Percentiles rank a stretch among this genome's conserved stretches.
phyloP scores from a whole-genome alignment of 1,140 invertebrate genomes.

The Aphaenogaster rudis region DNA sequence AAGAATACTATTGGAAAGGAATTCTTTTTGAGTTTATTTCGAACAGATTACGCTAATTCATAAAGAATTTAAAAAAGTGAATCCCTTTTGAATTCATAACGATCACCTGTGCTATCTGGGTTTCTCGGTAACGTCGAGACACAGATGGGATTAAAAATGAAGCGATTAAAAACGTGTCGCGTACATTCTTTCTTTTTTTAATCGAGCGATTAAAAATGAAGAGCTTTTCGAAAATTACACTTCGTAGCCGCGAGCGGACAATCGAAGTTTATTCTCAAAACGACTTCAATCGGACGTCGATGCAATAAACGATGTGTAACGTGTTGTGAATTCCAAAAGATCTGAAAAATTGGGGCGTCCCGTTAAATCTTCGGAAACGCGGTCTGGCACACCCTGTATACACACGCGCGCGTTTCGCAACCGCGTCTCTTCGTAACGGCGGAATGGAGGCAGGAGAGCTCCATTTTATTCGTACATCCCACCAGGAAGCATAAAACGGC shows the following conservation, averaged over 20 bases:
- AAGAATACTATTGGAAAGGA: too few relatives aligned
- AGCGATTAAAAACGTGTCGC: too few relatives aligned
- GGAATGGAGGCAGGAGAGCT: neutral
- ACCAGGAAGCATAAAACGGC: constrained; percentile 14
- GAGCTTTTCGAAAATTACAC: neutral
- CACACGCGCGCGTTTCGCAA: neutral
- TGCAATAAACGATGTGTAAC: neutral
- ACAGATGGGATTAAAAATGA: neutral
- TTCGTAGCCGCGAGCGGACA: too few relatives aligned
- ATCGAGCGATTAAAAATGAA: neutral
- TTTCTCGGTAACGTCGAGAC: neutral
- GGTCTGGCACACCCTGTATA: neutral
- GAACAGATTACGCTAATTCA: too few relatives aligned
- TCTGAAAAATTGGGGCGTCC: neutral
- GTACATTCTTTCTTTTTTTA: too few relatives aligned
- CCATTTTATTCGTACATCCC: constrained; percentile 22
- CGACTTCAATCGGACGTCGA: neutral
- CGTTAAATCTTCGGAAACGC: neutral
- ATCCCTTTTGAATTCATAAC: too few relatives aligned
- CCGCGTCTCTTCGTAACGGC: neutral
- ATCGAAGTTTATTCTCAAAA: neutral
- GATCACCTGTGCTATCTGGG: too few relatives aligned
- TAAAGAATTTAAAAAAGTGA: too few relatives aligned
- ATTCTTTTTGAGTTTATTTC: too few relatives aligned
- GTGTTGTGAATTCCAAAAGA: neutral